phyloP scores from a whole-genome alignment of 2,113 vertebrate genomes.

The Gulo gulo region DNA sequence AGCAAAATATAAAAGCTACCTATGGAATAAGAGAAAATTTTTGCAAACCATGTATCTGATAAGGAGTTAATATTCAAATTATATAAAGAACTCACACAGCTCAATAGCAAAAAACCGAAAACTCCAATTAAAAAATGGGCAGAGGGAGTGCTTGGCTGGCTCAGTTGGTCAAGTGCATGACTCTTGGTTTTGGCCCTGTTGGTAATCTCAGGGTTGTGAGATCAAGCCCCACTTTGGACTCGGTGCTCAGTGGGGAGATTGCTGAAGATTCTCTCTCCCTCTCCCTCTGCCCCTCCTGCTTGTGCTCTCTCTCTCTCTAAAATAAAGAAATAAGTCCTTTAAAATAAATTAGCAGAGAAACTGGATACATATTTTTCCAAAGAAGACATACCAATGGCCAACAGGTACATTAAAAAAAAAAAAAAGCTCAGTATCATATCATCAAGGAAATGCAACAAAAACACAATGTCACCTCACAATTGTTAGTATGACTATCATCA shows the following conservation, averaged over 20 bases:
- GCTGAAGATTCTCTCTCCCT: not conserved
- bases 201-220: not conserved
- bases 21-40: not conserved
- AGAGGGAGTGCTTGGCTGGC: not conserved
- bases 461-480: not conserved
- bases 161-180: not conserved
- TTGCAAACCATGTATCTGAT: not conserved
- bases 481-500: not conserved
- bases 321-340: not conserved
- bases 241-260: not conserved
- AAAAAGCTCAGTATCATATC: not conserved
- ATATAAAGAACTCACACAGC: not conserved
- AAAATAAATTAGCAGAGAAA: not conserved
- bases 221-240: not conserved
- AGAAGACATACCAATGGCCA: not conserved
- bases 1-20: not conserved
- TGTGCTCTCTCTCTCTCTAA: not conserved
- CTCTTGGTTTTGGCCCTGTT: not conserved
- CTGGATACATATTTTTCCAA: not conserved
- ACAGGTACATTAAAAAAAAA: not conserved
- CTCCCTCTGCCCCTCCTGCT: not conserved
- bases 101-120: not conserved
- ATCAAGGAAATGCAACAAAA: not conserved
- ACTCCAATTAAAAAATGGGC: not conserved
- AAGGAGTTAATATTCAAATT: not conserved